Evolutionary conservation across 2,888 invertebrate species (phyloP), one percentile per base, ranked within the genome.

Genomic region (Glyphotaelius pellucidus): DNA sequence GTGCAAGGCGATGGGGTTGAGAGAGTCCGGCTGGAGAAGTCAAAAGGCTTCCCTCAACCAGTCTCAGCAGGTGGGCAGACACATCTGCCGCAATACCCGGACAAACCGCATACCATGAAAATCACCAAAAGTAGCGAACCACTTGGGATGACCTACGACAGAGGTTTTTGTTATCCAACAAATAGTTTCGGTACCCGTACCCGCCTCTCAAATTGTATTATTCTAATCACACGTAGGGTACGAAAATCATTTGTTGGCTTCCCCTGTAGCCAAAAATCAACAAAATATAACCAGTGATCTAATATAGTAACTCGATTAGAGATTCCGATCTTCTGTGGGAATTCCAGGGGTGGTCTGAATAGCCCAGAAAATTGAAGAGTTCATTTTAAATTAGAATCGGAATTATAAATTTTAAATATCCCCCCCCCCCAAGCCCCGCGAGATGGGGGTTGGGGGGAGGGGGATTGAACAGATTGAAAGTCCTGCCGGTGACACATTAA

Each of bases 351-450:
- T 31, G 86, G 31, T 42, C 30, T 86, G 86, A 86, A 86, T 86
- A 42, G 86, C 42, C 38, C 38, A 47, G 47, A 47, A 83, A 80
- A 35, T 90, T 90, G 79, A 85, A 90, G 90, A 90, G 90, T 89
- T 89, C 79, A 35, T 92, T 93, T 93, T 93, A 93, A 93, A 92
- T 93, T 93, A 93, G 92, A 93, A 93, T 93, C 93, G 93, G 93
- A 93, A 93, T 93, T 93, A 93, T 93, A 93, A 93, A 93, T 93
- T 93, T 89, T 80, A 83, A 86, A 79, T 35, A 80, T 14, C 87
- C 86, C 85, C 85, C 90, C 25, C 91, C 83, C 81, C 47, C 19
- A 81, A 4, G 4, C 4, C 42, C 80, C 90, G 38, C 31, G 80
- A 1, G 15, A 47, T 47, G 47, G 32, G 47, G 89, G 83, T 84